These are phyloP conservation scores for Muscidifurax raptorellus DNA, from an alignment of 1,140 invertebrate genomes.

Conservation along the genomic window DNA sequence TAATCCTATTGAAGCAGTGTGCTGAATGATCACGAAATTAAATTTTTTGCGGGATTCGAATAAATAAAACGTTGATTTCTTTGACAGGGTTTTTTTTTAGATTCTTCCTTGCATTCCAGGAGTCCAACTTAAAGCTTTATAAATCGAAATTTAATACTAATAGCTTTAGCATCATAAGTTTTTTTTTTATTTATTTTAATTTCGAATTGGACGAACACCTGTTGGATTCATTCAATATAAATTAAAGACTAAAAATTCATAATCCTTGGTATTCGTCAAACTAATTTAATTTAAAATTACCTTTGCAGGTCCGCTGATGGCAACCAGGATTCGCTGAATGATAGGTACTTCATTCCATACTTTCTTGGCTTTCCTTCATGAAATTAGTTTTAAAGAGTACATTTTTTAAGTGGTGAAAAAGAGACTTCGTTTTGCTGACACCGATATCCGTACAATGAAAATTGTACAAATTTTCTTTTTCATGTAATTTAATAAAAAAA, in stretches of 20 bases:
- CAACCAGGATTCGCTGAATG: slow-evolving; percentile 71
- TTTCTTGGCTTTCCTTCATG: slow-evolving; percentile 56
- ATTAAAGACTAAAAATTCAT: slow-evolving; percentile 6
- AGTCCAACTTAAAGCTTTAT: slow-evolving; percentile 38
- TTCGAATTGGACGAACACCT: slow-evolving; percentile 44
- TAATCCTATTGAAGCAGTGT: slow-evolving; percentile 46
- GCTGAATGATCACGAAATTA: slow-evolving; percentile 40
- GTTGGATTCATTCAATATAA: slow-evolving; percentile 46
- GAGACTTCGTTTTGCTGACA: slow-evolving; percentile 50
- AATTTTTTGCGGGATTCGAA: slow-evolving; percentile 37
- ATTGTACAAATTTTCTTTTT: slow-evolving; percentile 49
- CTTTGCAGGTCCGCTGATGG: slow-evolving; percentile 71
- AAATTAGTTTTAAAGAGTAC: slow-evolving; percentile 50
- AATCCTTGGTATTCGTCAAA: slow-evolving; percentile 50
- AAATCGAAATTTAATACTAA: slow-evolving; percentile 26
- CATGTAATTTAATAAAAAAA: slow-evolving; percentile 45
- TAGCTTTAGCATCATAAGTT: slow-evolving; percentile 20
- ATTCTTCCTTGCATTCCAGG: slow-evolving; percentile 50
- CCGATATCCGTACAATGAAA: slow-evolving; percentile 47
- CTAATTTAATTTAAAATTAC: slow-evolving; percentile 57
- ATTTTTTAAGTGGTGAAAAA: slow-evolving; percentile 45
- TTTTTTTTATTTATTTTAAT: slow-evolving; percentile 25
- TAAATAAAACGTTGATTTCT: slow-evolving; percentile 41
- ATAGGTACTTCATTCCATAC: slow-evolving; percentile 70
- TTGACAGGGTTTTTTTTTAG: slow-evolving; percentile 52